phyloP scores from a whole-genome alignment of 1,140 invertebrate species.

The Bathynomus jamesi region DNA sequence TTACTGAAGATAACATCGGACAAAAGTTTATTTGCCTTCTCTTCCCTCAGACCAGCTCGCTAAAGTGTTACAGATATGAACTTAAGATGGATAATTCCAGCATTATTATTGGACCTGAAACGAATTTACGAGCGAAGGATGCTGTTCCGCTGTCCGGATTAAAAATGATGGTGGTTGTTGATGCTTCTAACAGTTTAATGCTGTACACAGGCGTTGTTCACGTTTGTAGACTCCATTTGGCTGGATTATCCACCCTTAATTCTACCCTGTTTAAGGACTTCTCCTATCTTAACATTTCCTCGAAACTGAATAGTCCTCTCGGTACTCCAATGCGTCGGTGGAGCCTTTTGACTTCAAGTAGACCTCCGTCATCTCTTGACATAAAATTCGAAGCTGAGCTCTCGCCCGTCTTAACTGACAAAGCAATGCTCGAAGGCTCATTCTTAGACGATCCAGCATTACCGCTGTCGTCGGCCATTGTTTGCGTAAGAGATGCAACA shows the following conservation, averaged over 20 bases:
- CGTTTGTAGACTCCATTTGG: constrained; percentile 76
- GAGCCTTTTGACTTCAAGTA: constrained; percentile 52
- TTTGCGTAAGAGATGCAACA: constrained; percentile 60
- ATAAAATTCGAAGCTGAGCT: constrained; percentile 57
- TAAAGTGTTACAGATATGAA: constrained; percentile 67
- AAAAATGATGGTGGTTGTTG: constrained; percentile 72
- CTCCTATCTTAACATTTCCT: constrained; percentile 50
- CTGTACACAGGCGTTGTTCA: constrained; percentile 71
- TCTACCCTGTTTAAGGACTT: constrained; percentile 46
- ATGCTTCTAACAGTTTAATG: constrained; percentile 66
- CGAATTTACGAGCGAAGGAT: constrained; percentile 68
- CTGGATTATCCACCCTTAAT: constrained; percentile 52
- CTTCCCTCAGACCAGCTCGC: constrained; percentile 55
- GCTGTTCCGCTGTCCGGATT: constrained; percentile 67
- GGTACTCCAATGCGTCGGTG: constrained; percentile 46
- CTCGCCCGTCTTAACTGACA: constrained; percentile 54
- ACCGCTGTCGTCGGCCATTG: constrained; percentile 30
- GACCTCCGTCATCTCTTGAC: constrained; percentile 51
- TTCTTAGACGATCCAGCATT: constrained; percentile 25
- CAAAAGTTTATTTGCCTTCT: constrained; percentile 78
- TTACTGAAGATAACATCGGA: constrained; percentile 70
- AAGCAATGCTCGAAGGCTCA: constrained; percentile 38
- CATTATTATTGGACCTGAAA: constrained; percentile 64
- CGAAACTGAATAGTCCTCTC: constrained; percentile 18
- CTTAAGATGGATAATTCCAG: constrained; percentile 55